A percentile compares a stretch with the other conserved stretches of the same genome.
Evolutionary conservation across 2,113 vertebrate species (phyloP).

Genomic region (Melanerpes formicivorus): DNA sequence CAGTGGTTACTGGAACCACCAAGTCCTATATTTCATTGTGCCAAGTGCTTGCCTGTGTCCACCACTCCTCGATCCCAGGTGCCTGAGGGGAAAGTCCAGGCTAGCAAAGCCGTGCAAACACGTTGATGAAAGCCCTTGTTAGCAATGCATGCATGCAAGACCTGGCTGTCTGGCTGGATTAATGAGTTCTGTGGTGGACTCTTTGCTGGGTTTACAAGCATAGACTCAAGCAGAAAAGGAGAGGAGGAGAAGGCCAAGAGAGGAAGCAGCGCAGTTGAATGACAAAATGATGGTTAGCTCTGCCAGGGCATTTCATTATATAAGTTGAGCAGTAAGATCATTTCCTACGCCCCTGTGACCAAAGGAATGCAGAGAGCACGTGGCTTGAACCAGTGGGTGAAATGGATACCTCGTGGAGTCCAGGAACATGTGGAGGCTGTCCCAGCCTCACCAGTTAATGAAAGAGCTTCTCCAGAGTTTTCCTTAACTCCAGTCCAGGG

Average conservation of each 20-base stretch:
- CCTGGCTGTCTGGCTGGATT: background rate
- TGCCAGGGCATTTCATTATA: background rate
- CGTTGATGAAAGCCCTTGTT: background rate
- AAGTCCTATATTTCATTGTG: accelerated
- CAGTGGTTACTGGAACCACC: slow-evolving; percentile 42
- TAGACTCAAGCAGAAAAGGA: background rate
- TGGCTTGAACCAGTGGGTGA: background rate
- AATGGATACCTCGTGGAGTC: background rate
- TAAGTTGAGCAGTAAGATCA: background rate
- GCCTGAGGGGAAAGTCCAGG: background rate
- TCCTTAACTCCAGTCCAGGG: background rate
- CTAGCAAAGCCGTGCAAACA: background rate
- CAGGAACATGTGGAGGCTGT: background rate
- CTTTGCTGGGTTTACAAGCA: background rate
- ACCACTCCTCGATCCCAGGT: background rate
- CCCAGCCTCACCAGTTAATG: background rate
- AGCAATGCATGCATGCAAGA: accelerated
- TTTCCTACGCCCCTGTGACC: slow-evolving; percentile 22
- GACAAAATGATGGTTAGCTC: background rate
- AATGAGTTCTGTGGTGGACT: background rate
- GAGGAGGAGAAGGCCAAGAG: background rate
- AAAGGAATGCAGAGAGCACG: slow-evolving; percentile 41
- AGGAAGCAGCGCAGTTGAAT: background rate
- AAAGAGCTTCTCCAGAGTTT: background rate
- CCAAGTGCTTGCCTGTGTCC: background rate